Evolutionary conservation across 2,113 vertebrate genomes (phyloP).

Genomic region (Pseudois nayaur): DNA sequence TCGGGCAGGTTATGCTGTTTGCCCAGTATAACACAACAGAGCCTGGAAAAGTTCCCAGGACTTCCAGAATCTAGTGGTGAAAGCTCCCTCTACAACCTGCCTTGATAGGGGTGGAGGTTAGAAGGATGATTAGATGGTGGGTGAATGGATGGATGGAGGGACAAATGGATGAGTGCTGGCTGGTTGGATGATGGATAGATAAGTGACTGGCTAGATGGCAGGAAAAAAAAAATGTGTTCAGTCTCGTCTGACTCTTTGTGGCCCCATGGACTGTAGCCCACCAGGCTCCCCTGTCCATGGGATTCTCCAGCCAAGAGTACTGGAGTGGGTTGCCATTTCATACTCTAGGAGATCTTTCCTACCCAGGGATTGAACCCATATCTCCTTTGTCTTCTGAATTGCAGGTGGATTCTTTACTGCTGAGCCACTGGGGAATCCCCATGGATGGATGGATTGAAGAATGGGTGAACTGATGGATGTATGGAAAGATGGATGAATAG

Average conservation of each 20-base stretch:
- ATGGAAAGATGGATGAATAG: neutral
- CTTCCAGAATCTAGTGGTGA: neutral
- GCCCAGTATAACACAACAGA: neutral
- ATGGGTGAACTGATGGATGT: neutral
- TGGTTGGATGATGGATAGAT: neutral
- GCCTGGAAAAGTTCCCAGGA: neutral
- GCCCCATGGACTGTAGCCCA: neutral
- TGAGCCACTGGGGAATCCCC: neutral
- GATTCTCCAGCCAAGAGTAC: neutral
- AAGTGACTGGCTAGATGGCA: neutral
- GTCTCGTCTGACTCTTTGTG: neutral
- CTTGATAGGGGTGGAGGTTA: neutral
- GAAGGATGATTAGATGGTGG: neutral
- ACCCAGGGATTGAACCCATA: neutral
- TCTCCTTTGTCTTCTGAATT: neutral
- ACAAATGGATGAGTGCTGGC: neutral
- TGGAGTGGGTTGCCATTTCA: neutral
- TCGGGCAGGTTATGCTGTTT: rapidly evolving
- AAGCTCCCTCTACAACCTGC: neutral
- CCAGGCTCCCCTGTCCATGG: neutral
- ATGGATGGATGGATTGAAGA: neutral
- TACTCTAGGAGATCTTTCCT: neutral
- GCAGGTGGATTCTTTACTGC: neutral
- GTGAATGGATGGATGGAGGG: neutral
- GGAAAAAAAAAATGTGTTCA: neutral